These are phyloP conservation scores for Palaemon carinicauda DNA, from an alignment of 1,140 invertebrate species.

Conservation along the genomic window DNA sequence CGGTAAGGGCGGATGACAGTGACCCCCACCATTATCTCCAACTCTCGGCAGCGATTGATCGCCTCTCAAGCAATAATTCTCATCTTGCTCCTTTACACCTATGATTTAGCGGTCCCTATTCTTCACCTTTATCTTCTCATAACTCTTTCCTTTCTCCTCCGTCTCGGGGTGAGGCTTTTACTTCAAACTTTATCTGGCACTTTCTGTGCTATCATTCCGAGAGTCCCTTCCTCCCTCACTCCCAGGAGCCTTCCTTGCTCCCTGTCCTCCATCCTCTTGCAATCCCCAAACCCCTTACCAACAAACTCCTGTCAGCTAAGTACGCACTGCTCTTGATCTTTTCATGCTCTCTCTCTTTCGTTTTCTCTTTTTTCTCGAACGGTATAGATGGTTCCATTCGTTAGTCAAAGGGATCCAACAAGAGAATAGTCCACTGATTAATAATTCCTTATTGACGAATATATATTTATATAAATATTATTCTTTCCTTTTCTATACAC, in stretches of 20 bases:
- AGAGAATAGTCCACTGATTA: no score
- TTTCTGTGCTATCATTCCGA: no score
- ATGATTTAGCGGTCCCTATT: conserved; percentile 46
- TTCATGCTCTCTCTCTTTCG: background rate
- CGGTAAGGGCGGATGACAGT: no score
- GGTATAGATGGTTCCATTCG: no score
- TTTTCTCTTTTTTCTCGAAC: background rate
- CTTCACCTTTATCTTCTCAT: conserved; percentile 54
- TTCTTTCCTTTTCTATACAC: background rate
- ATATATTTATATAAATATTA: background rate
- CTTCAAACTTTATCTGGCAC: no score
- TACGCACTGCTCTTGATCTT: background rate
- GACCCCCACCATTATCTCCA: no score
- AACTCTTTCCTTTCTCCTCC: background rate
- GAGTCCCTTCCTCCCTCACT: background rate
- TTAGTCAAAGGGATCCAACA: no score
- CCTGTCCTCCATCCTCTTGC: background rate
- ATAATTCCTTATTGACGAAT: background rate
- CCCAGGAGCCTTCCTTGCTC: background rate
- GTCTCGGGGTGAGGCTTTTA: background rate
- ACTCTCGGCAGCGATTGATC: background rate
- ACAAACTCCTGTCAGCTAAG: no score
- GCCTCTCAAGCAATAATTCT: conserved; percentile 47
- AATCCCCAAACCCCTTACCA: background rate
- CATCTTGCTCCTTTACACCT: conserved; percentile 46